phyloP scores from a whole-genome alignment of 2,113 vertebrate genomes.

The Leucopsar rothschildi region DNA sequence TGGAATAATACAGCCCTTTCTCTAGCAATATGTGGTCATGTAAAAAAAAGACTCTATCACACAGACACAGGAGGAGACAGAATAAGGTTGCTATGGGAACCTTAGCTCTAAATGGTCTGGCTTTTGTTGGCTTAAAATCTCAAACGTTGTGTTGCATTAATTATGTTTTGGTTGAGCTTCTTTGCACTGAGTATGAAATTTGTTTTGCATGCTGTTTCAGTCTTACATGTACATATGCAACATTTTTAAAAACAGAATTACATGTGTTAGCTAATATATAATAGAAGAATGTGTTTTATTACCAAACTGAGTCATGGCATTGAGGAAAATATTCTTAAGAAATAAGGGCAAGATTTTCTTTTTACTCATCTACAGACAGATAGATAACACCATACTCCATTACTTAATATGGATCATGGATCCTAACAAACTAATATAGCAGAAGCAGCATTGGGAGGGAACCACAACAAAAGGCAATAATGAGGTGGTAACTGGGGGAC shows the following conservation, averaged over 20 bases:
- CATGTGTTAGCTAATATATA: background rate
- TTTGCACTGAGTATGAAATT: background rate
- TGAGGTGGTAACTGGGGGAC: background rate
- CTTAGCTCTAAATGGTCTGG: slow-evolving; percentile 59
- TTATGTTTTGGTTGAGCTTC: slow-evolving; percentile 46
- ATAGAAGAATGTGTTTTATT: background rate
- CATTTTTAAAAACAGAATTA: background rate
- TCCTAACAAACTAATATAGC: background rate
- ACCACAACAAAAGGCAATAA: slow-evolving; percentile 8
- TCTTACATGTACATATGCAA: background rate
- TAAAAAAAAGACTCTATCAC: slow-evolving; percentile 45
- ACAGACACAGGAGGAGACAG: slow-evolving; percentile 56
- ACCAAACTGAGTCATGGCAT: background rate
- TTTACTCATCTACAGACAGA: background rate
- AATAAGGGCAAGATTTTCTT: background rate
- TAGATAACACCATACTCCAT: background rate
- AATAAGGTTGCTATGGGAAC: slow-evolving; percentile 61
- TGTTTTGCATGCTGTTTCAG: background rate
- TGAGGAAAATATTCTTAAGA: background rate
- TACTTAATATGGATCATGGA: background rate
- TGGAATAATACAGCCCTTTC: slow-evolving; percentile 40
- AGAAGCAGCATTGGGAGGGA: background rate
- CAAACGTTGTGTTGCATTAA: slow-evolving; percentile 57
- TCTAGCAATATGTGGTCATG: slow-evolving; percentile 50
- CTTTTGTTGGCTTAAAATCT: slow-evolving; percentile 63